Conservation (phyloP, 2,113 vertebrate genomes). For the Pagrus major region DNA sequence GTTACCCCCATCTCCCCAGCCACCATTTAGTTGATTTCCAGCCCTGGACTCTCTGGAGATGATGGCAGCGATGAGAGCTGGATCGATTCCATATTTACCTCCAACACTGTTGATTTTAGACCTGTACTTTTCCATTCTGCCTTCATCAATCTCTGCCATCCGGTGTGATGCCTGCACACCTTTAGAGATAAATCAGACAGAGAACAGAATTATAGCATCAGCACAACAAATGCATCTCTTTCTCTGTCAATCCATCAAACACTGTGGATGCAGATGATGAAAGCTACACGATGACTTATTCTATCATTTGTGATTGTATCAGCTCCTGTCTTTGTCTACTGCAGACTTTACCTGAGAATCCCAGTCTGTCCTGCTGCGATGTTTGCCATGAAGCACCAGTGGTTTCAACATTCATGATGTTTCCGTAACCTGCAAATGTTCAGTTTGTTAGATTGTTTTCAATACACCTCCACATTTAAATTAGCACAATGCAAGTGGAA, state of each 20-base stretch:
- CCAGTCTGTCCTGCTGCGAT: conserved; percentile 32
- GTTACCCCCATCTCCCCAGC: conserved; percentile 51
- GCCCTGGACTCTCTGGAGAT: conserved; percentile 76
- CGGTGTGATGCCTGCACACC: conserved; percentile 34
- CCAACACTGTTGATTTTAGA: conserved; percentile 25
- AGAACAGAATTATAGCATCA: not conserved
- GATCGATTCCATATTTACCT: not conserved
- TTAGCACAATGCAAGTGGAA: no score
- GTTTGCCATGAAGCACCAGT: conserved; percentile 30
- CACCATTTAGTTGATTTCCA: conserved; percentile 10
- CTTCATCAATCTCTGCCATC: conserved; percentile 55
- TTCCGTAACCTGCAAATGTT: conserved; percentile 39
- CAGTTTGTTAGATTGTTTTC: not conserved
- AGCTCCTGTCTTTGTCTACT: not conserved
- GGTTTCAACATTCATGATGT: conserved; percentile 41
- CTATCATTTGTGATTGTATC: not conserved
- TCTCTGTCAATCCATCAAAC: not conserved
- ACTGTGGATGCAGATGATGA: not conserved
- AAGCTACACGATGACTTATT: not conserved
- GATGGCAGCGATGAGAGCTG: conserved; percentile 74
- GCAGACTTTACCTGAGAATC: conserved; percentile 31
- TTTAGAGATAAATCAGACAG: not conserved
- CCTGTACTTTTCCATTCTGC: conserved; percentile 47
- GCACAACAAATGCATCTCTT: not conserved
- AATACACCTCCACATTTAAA: not conserved